phyloP scores from a whole-genome alignment of 2,113 vertebrate species.

The Alligator mississippiensis region DNA sequence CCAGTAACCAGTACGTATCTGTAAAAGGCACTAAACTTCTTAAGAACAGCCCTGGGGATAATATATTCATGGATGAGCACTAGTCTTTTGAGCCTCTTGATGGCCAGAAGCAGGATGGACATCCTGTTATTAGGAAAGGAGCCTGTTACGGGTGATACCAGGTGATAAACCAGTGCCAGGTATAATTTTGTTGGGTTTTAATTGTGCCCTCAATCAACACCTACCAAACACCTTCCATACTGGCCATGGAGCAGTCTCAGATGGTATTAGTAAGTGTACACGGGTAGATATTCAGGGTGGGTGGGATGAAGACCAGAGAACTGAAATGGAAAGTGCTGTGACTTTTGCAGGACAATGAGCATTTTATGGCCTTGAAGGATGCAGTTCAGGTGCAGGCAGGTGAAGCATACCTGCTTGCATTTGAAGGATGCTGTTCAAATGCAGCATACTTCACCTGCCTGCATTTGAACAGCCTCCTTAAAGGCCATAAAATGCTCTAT shows the following conservation, averaged over 20 bases:
- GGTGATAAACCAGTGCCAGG: background rate
- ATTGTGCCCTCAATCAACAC: too few relatives aligned
- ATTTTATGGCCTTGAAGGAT: too few relatives aligned
- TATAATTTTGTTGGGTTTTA: background rate
- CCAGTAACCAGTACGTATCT: background rate
- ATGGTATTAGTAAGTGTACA: background rate
- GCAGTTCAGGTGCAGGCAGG: too few relatives aligned
- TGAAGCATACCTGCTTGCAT: too few relatives aligned
- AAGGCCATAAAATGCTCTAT: background rate
- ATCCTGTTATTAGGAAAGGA: background rate
- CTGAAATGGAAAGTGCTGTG: background rate
- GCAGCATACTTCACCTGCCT: too few relatives aligned
- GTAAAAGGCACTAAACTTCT: fast-evolving
- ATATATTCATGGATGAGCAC: background rate
- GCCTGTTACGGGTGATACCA: background rate
- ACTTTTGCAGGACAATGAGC: too few relatives aligned
- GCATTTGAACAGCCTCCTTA: too few relatives aligned
- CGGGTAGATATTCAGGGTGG: background rate
- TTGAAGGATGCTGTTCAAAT: too few relatives aligned
- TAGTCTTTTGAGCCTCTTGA: background rate
- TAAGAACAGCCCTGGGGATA: fast-evolving
- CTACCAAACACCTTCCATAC: background rate
- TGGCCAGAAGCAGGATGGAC: fast-evolving
- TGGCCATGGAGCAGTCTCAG: background rate
- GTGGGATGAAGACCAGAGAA: background rate